Evolutionary conservation across 2,888 invertebrate species (phyloP), one percentile per base, ranked within the genome.

Genomic region (Orgyia antiqua): DNA sequence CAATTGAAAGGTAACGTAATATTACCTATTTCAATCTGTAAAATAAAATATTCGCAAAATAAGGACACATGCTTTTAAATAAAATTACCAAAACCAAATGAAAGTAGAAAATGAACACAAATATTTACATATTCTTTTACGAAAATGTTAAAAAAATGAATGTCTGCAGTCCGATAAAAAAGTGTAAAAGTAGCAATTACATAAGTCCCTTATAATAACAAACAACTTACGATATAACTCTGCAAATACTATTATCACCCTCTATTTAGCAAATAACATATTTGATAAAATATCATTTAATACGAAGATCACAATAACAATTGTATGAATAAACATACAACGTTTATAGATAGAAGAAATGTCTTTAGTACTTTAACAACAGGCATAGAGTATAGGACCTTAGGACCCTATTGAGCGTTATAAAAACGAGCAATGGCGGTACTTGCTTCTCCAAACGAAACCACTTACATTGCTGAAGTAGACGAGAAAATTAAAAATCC

Each of bases 241-340:
- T 40, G 57, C 55, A 65, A 74, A 74, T 70, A 74, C 69, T 66
- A 58, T 53, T n/a, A n/a, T n/a, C n/a, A n/a, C n/a, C n/a, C n/a
- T n/a, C n/a, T n/a, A n/a, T n/a, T n/a, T n/a, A n/a, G n/a, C n/a
- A n/a, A n/a, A n/a, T n/a, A n/a, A n/a, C n/a, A n/a, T n/a, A 52
- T 47, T 37, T 33, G 45, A 63, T 61, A 58, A 56, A 54, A 40
- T 57, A 42, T 45, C 47, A 43, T 54, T 55, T 53, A 54, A 42
- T 51, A 52, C 39, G 44, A 49, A 44, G 33, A 44, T 32, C 19
- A 39, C 13, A 34, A 45, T 37, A 56, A 56, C 54, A 27, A 56
- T 25, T 36, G 29, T 24, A 13, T 34, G 39, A 19, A 45, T 45
- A 58, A 58, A 56, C 32, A 49, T 29, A 24, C 7, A 24, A 38